Evolutionary conservation across 2,888 invertebrate species (phyloP), one percentile per base, ranked within the genome.

Genomic region (Blastobasis adustella): DNA sequence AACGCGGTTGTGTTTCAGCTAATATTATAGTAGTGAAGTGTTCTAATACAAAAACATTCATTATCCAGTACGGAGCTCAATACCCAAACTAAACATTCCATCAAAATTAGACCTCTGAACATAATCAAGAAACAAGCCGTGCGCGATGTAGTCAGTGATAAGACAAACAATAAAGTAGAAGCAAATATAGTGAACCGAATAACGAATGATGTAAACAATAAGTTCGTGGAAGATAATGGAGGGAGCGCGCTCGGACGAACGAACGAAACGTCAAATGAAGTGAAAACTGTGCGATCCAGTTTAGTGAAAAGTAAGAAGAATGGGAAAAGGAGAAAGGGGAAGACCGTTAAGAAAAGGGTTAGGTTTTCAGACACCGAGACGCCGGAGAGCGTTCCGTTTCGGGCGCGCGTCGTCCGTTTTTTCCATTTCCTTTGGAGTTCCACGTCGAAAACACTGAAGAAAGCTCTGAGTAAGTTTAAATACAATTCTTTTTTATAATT

Each of bases 391-490:
- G 60, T 63, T 56, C 67, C 82, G 49, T 59, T 83, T 55, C 71
- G 72, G 63, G 71, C 75, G 59, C 77, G 83, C 52, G 73, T 82
- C 61, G 65, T 69, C 53, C 66, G 62, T 45, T 75, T 80, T 69
- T 75, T 82, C 63, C 71, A 71, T 66, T 72, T 76, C 56, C 67
- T 84, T 57, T 79, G 81, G 82, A 73, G 69, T 54, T 73, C 71
- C 61, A 74, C 82, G 55, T 69, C 67, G 52, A 66, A 62, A 47
- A 66, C 76, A 37, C 76, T 79, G 57, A 71, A 64, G 65, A 74
- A 70, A 59, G 76, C 69, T 66, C 63, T 77, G 53, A 75, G 81
- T 80, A 71, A 83, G 77, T 82, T 65, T 61, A 39, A 41, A 45
- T 40, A 8, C 9, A 42, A 23, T 23, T 40, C 40, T 44, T 54